phyloP scores from a whole-genome alignment of 2,888 invertebrate genomes.

The Cheiracanthium punctorium region DNA sequence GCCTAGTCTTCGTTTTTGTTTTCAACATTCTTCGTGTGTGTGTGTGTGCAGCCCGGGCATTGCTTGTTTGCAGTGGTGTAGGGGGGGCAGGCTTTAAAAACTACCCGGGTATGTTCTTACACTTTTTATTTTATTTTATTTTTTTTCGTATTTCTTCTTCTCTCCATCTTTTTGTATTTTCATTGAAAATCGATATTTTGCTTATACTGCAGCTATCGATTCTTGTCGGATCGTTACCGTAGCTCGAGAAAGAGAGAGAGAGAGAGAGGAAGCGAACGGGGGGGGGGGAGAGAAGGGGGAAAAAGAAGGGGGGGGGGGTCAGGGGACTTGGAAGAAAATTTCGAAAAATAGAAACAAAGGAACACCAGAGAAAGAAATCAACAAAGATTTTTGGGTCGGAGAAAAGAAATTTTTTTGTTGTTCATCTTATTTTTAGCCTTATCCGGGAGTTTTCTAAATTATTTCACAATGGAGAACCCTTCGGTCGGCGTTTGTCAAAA shows the following conservation, averaged over 20 bases:
- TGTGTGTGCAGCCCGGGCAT: not conserved
- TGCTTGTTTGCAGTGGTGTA: slow-evolving; percentile 44
- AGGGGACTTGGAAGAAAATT: not conserved
- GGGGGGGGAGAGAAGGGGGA: not conserved
- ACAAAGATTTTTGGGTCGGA: slow-evolving; percentile 39
- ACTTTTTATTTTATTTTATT: slow-evolving; percentile 30
- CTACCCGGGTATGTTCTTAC: slow-evolving; percentile 57
- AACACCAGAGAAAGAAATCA: slow-evolving; percentile 17
- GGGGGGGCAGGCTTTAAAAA: slow-evolving; percentile 51
- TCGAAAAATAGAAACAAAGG: slow-evolving; percentile 29
- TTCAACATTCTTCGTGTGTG: too few relatives aligned
- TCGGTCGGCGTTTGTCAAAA: slow-evolving; percentile 16
- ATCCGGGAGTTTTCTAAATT: slow-evolving; percentile 56
- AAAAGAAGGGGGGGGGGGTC: not conserved
- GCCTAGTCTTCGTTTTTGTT: slow-evolving; percentile 2
- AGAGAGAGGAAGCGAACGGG: not conserved
- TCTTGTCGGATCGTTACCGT: slow-evolving; percentile 18
- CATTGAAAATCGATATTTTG: slow-evolving; percentile 70
- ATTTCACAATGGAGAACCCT: slow-evolving; percentile 58
- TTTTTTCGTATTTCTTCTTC: not conserved
- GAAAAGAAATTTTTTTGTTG: slow-evolving; percentile 29
- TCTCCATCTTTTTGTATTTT: slow-evolving; percentile 42
- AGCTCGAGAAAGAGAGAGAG: slow-evolving; percentile 5
- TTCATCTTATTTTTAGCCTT: not conserved
- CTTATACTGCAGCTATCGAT: slow-evolving; percentile 68